Percentiles rank a stretch among this genome's conserved stretches.
Conservation (phyloP, 2,113 vertebrate genomes). For the Martes martes region DNA sequence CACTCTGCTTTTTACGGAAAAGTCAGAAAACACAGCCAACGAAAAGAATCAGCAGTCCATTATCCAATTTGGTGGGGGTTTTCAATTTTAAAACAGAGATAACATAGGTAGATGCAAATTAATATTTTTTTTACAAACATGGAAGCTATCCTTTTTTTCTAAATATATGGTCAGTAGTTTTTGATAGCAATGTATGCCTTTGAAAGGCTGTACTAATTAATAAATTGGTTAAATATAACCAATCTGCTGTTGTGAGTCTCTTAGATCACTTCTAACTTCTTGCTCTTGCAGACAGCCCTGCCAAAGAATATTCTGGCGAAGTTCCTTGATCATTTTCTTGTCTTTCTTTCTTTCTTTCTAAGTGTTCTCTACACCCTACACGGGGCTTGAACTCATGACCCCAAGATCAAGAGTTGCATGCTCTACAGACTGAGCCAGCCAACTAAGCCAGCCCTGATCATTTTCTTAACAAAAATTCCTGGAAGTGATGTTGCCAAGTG, state of each 20-base stretch:
- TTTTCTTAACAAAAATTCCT: constrained; percentile 55
- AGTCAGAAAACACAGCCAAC: not conserved
- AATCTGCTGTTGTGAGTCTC: not conserved
- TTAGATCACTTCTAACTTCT: not conserved
- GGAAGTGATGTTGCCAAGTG: not conserved
- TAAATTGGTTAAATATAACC: not conserved
- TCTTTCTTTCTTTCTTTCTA: not conserved
- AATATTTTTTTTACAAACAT: not conserved
- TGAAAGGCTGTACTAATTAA: not conserved
- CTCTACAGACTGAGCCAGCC: not conserved
- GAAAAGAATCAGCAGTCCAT: not conserved
- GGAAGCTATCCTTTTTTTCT: not conserved
- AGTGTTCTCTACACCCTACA: not conserved
- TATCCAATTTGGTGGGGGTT: not conserved
- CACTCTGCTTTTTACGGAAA: not conserved
- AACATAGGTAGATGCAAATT: not conserved
- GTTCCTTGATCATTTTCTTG: constrained; percentile 35
- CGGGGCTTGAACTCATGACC: not conserved
- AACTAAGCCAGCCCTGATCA: no score
- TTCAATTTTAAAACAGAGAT: not conserved
- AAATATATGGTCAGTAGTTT: not conserved
- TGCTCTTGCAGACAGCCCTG: not conserved
- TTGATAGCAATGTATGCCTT: not conserved
- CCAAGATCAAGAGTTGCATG: no score
- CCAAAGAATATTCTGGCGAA: not conserved